Evolutionary conservation across 1,140 invertebrate species (phyloP), one percentile per base, ranked within the genome.

Genomic region (Leptoteleia sp.): DNA sequence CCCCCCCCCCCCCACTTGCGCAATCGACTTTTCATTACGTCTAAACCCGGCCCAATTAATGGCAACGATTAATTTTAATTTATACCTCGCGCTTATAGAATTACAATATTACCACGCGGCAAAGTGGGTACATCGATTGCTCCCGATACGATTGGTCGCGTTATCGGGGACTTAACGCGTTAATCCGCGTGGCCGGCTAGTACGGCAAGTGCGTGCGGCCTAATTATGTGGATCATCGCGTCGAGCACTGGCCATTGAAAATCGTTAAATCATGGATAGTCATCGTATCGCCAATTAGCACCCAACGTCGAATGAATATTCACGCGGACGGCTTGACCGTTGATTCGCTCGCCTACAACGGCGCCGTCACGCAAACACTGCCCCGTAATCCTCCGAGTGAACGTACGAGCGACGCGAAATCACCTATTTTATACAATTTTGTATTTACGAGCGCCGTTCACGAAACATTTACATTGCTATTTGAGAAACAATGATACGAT

Each of bases 251-350:
- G 4, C 82, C 80, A 88, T 87, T 87, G 85, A 87, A 88, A 89
- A 88, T 86, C 83, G 82, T 87, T 82, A 85, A 87, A 84, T 87
- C 84, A 87, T 84, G 86, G 87, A 88, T 88, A 89, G 83, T 87
- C 87, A 85, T 87, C 81, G 82, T 81, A 85, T 85, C 83, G 84
- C 80, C 86, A 88, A 87, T 88, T 88, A 85, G 82, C 82, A 81
- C 55, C 72, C 77, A 77, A 62, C 54, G 65, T 72, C 79, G 76
- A 82, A 85, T 87, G 81, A 86, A 84, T 87, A 86, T 86, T 87
- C 84, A 87, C 81, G 78, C 68, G 57, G 64, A 71, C 75, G 45
- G 61, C 71, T n/a, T 47, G 79, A 80, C 78, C 76, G 79, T 83
- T 80, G 67, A 64, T 65, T 78, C 70, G 75, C 70, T 67, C 70